phyloP scores from a whole-genome alignment of 1,140 invertebrate species.

The Grapholita molesta region DNA sequence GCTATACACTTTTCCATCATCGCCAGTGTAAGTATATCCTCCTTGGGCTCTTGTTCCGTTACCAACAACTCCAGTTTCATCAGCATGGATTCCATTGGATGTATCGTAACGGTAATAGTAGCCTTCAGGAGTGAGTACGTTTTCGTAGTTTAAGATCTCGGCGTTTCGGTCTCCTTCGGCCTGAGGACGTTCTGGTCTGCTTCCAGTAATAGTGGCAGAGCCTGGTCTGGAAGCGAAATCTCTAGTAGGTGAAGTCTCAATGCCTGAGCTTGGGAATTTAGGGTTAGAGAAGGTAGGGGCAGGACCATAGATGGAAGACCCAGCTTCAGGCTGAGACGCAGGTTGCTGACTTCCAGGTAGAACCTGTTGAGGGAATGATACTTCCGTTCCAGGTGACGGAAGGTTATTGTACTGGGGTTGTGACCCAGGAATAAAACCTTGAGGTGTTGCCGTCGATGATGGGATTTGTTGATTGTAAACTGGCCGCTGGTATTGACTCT shows the following conservation, averaged over 20 bases:
- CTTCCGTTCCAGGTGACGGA: neutral
- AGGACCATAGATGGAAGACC: neutral
- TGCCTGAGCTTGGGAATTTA: neutral
- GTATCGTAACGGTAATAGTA: conserved; percentile 81
- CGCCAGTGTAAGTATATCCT: conserved; percentile 80
- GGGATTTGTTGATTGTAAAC: neutral
- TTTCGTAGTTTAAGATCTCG: conserved; percentile 51
- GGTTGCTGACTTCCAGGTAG: neutral
- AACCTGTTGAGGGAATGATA: neutral
- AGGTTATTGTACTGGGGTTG: neutral
- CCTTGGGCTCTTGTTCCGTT: conserved; percentile 74
- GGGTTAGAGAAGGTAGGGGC: neutral
- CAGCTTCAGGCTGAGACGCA: neutral
- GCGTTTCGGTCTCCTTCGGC: conserved; percentile 50
- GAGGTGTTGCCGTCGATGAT: neutral
- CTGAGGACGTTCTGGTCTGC: conserved; percentile 39
- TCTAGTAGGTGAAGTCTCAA: neutral
- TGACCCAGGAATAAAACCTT: neutral
- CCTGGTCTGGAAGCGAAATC: neutral
- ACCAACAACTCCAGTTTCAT: conserved; percentile 77
- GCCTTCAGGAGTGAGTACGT: conserved; percentile 77
- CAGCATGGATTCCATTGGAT: conserved; percentile 80
- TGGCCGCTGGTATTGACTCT: neutral
- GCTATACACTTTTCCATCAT: conserved; percentile 80
- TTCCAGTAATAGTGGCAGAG: neutral